Conservation (phyloP, 2,797 vertebrate species). For the Oreochromis grahami region DNA sequence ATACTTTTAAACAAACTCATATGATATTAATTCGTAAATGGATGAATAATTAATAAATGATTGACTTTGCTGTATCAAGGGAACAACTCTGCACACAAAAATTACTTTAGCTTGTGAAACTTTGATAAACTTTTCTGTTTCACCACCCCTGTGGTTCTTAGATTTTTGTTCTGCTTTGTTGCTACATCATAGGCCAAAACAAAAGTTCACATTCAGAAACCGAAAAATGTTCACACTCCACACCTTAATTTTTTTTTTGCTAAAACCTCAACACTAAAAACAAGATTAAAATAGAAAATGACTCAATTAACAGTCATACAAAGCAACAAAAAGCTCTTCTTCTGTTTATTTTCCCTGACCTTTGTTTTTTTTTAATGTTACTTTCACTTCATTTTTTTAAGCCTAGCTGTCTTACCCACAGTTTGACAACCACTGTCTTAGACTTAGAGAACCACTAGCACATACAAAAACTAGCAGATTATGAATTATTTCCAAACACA, state of each 20-base stretch:
- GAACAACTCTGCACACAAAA: not conserved
- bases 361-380: not conserved
- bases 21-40: not conserved
- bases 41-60: not conserved
- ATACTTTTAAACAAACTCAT: not conserved
- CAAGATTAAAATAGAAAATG: not conserved
- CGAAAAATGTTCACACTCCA: not conserved
- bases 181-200: not conserved
- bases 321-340: not conserved
- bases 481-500: not conserved
- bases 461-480: not conserved
- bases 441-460: not conserved
- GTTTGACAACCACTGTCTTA: not conserved
- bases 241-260: not conserved
- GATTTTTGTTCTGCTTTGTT: not conserved
- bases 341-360: not conserved
- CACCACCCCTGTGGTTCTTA: not conserved
- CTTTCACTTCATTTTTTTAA: not conserved
- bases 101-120: not conserved
- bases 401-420: not conserved
- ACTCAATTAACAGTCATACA: not conserved
- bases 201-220: not conserved
- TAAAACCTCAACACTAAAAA: not conserved
- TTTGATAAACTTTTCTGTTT: not conserved
- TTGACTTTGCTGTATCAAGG: not conserved